These are phyloP conservation scores for Dicrostonyx torquatus DNA, from an alignment of 2,797 vertebrate genomes.

Conservation along the genomic window DNA sequence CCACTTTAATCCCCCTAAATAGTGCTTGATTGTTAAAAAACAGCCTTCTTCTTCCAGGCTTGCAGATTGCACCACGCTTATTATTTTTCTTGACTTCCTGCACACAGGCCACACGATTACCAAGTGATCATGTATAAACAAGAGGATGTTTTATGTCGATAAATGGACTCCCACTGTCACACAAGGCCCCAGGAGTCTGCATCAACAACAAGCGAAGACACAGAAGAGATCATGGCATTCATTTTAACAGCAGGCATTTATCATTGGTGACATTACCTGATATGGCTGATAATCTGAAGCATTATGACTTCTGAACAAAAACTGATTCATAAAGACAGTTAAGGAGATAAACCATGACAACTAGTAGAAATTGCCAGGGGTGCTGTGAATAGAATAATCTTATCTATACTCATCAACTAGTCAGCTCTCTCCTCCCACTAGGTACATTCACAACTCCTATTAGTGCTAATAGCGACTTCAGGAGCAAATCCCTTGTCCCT, in stretches of 20 bases:
- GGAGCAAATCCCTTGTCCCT: slow-evolving; percentile 67
- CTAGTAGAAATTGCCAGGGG: slow-evolving; percentile 71
- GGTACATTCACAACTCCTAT: slow-evolving; percentile 56
- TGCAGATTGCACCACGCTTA: slow-evolving; percentile 55
- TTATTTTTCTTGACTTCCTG: slow-evolving; percentile 77
- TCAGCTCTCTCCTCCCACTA: slow-evolving; percentile 68
- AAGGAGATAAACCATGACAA: slow-evolving; percentile 75
- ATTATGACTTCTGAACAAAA: slow-evolving; percentile 79
- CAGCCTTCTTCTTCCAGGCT: slow-evolving; percentile 56
- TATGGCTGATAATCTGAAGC: slow-evolving; percentile 76
- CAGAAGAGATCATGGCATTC: slow-evolving; percentile 78
- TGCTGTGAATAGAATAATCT: slow-evolving; percentile 76
- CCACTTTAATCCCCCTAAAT: slow-evolving; percentile 62
- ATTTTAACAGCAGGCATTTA: slow-evolving; percentile 82
- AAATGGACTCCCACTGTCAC: slow-evolving; percentile 82
- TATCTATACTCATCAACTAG: slow-evolving; percentile 71
- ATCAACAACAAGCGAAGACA: slow-evolving; percentile 82
- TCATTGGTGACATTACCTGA: slow-evolving; percentile 79
- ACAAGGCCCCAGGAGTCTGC: slow-evolving; percentile 76
- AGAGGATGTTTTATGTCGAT: slow-evolving; percentile 78
- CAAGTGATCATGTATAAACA: slow-evolving; percentile 81
- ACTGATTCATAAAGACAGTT: slow-evolving; percentile 75
- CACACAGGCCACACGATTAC: slow-evolving; percentile 70
- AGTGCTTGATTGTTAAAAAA: slow-evolving; percentile 60
- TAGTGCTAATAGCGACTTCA: slow-evolving; percentile 55